Conservation (phyloP, 2,888 invertebrate species). For the Ommatoiulus sabulosus region DNA sequence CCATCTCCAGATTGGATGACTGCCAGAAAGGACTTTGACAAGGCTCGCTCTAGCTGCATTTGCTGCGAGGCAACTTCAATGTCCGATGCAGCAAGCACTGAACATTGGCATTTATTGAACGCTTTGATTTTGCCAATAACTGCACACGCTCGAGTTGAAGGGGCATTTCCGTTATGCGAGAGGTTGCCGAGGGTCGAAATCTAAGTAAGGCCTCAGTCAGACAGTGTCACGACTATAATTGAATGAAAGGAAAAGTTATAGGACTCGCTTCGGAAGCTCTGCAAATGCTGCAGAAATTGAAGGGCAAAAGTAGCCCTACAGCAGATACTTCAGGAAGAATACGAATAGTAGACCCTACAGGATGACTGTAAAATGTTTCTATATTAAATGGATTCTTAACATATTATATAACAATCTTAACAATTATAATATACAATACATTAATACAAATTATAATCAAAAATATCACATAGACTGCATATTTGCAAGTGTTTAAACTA, state of each 20-base stretch:
- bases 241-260: neutral
- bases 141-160: conserved; percentile 26
- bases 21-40: conserved; percentile 36
- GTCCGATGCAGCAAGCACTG: neutral
- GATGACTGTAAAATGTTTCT: no score
- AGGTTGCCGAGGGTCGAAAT: conserved; percentile 15
- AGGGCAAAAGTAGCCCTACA: no score
- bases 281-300: no score
- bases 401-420: no score
- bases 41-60: neutral
- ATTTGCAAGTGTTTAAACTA: no score
- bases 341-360: no score
- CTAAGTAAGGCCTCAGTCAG: conserved; percentile 11
- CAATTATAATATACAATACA: no score
- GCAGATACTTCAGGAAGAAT: no score
- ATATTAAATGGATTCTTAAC: no score
- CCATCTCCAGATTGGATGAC: neutral
- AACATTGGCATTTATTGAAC: conserved; percentile 1
- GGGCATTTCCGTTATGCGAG: conserved; percentile 36
- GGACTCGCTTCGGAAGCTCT: no score
- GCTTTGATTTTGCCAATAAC: conserved; percentile 16
- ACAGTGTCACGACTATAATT: neutral
- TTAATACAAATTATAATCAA: no score
- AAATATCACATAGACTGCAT: no score
- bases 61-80: neutral